A percentile compares a stretch with the other conserved stretches of the same genome.
Conservation (phyloP, 1,140 invertebrate genomes). For the Chymomyza costata region DNA sequence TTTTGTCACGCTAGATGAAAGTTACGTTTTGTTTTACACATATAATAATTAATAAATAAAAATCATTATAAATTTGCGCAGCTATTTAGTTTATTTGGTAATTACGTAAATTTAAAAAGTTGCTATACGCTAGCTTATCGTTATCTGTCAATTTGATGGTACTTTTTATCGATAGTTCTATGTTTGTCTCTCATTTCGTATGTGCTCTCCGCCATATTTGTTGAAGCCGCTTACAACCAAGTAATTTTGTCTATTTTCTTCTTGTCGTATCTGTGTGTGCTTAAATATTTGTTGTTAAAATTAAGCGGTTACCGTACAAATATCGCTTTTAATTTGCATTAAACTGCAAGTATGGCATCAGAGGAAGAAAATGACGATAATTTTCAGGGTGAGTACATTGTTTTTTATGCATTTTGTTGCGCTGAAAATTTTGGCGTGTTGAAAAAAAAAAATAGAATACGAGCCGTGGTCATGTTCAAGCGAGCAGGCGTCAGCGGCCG, state of each 20-base stretch:
- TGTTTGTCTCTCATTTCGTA: constrained; percentile 21
- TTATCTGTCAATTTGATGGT: background rate
- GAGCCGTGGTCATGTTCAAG: constrained; percentile 69
- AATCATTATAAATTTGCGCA: no score
- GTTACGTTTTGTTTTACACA: no score
- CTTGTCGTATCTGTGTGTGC: constrained; percentile 70
- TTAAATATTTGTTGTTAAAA: constrained; percentile 69
- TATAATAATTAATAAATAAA: no score
- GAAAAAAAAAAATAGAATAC: constrained; percentile 36
- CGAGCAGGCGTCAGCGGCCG: constrained; percentile 53
- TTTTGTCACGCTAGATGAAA: no score
- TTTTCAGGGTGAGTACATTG: constrained; percentile 63
- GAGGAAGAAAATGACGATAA: constrained; percentile 74
- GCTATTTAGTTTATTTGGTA: no score
- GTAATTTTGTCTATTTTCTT: constrained; percentile 51
- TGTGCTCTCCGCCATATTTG: constrained; percentile 53
- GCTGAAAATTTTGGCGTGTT: constrained; percentile 43
- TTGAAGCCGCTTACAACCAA: constrained; percentile 35
- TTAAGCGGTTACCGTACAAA: constrained; percentile 58
- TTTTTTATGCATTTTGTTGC: constrained; percentile 33
- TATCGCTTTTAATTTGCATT: constrained; percentile 48
- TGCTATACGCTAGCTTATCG: no score
- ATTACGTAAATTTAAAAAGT: no score
- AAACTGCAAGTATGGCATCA: constrained; percentile 65
- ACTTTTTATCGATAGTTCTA: constrained; percentile 18